A percentile compares a stretch with the other conserved stretches of the same genome.
Evolutionary conservation across 2,888 invertebrate genomes (phyloP).

Genomic region (Theodoxus fluviatilis): DNA sequence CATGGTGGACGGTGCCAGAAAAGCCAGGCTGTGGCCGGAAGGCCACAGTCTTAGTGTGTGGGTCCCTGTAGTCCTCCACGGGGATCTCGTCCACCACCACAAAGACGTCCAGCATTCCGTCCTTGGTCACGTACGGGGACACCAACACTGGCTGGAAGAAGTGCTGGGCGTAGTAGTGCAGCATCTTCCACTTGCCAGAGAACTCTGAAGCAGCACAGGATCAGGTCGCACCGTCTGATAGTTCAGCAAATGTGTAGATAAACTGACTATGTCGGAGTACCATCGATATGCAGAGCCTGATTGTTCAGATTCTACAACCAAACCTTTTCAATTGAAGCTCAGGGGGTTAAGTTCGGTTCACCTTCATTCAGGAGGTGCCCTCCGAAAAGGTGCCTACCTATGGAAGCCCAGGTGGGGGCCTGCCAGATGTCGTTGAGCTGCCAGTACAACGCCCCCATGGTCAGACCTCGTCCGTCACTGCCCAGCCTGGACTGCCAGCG

Average conservation of each 20-base stretch:
- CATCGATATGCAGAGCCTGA: no score
- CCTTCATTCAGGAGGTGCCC: no score
- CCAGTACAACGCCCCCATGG: slow-evolving; percentile 98
- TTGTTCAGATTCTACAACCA: no score
- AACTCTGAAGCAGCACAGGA: slow-evolving; percentile 78
- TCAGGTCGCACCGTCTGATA: no score
- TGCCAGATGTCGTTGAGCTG: slow-evolving; percentile 98
- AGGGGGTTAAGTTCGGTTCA: no score
- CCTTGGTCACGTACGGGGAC: slow-evolving; percentile 57
- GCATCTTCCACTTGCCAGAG: slow-evolving; percentile 82
- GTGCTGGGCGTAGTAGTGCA: slow-evolving; percentile 86
- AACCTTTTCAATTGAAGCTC: not conserved
- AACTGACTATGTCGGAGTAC: no score
- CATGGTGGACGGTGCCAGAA: slow-evolving; percentile 13
- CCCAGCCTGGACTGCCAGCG: slow-evolving; percentile 51
- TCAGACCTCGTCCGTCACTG: slow-evolving; percentile 72
- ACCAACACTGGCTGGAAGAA: slow-evolving; percentile 76
- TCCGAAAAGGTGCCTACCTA: slow-evolving; percentile 47
- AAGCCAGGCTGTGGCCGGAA: slow-evolving; percentile 22
- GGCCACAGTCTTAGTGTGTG: slow-evolving; percentile 21
- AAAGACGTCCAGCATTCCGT: slow-evolving; percentile 43
- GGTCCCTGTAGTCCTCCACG: slow-evolving; percentile 36
- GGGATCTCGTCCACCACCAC: slow-evolving; percentile 48
- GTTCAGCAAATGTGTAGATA: no score
- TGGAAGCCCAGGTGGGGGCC: slow-evolving; percentile 85